Base-by-base conservation (phyloP, 2,113 vertebrate genomes). In the Varanus salvator region DNA sequence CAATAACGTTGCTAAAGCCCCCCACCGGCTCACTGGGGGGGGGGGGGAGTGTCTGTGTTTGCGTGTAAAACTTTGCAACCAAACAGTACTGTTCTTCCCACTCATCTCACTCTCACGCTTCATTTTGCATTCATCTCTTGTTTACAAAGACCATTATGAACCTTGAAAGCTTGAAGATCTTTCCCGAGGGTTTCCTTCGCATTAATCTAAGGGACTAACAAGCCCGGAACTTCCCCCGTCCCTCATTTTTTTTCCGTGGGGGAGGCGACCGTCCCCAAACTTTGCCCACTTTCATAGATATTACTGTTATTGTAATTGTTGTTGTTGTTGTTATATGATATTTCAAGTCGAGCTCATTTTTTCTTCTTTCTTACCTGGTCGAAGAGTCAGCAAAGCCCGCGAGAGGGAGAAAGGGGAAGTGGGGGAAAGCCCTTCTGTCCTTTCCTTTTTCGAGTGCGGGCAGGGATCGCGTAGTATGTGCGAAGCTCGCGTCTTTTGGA, bases 321-420 rank as follows among this genome's bases (percentile, higher is more conserved):
- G n/a, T n/a, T n/a, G 38, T 44, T 44, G 3, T 44, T 44, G 3
- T 44, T 44, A 44, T 44, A 44, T 44, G 38, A 44, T 31, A 29
- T 6, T 0, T 2, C 4, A 0, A 81, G 29, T 52, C 31, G 8
- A 0, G 15, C 1, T 17, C 3, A 57, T 0, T 21, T 64, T 11
- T 64, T 19, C n/a, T 54, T 50, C 44, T 21, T 12, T 50, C 96
- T 97, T 96, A 97, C 97, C 97, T 96, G 90, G 57, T 64, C 87
- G 83, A 74, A 85, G 84, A 94, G 92, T 92, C 90, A 38, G 84
- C 57, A 34, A 96, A 96, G 93, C 94, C 95, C 85, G 8, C 76
- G 23, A 34, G n/a, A 57, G 21, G 31, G 17, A 31, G 48, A 19
- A 3, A 34, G 17, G n/a, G 57, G 68, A 1, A 4, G 82, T 38